Evolutionary conservation across 1,140 invertebrate genomes (phyloP).

Genomic region (Lutraria rhynchaena): DNA sequence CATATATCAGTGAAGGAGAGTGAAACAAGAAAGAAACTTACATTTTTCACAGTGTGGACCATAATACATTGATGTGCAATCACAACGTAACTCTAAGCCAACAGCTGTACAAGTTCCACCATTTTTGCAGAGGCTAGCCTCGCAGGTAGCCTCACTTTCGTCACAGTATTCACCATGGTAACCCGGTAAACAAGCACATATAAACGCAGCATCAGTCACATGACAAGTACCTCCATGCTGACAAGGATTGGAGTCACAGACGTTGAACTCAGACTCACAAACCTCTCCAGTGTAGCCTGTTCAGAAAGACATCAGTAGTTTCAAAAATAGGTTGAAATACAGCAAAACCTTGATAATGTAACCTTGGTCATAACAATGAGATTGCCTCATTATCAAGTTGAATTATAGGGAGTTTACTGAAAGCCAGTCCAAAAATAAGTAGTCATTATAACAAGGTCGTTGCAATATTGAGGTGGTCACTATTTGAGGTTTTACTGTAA

Average conservation of each 20-base stretch:
- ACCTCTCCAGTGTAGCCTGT: constrained; percentile 84
- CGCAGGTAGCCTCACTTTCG: constrained; percentile 89
- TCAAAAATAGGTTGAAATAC: no score
- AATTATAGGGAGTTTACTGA: no score
- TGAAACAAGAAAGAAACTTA: no score
- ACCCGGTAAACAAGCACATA: constrained; percentile 94
- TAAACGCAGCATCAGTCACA: constrained; percentile 59
- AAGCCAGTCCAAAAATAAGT: no score
- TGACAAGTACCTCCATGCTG: constrained; percentile 92
- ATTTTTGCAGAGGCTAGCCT: constrained; percentile 91
- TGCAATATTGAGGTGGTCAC: no score
- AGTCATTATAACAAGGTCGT: no score
- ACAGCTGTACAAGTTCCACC: constrained; percentile 88
- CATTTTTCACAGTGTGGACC: constrained; percentile 85
- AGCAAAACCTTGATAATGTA: no score
- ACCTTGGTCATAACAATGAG: no score
- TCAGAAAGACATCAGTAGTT: constrained; percentile 73
- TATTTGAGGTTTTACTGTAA: no score
- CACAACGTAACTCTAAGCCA: constrained; percentile 86
- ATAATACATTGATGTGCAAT: constrained; percentile 85
- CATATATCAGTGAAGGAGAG: no score
- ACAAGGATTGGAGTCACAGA: constrained; percentile 94
- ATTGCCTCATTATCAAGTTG: no score
- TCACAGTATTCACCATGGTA: constrained; percentile 84
- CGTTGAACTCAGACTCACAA: constrained; percentile 92